These are phyloP conservation scores for Drosophila greeni DNA, from an alignment of 2,888 invertebrate species.

Conservation along the genomic window DNA sequence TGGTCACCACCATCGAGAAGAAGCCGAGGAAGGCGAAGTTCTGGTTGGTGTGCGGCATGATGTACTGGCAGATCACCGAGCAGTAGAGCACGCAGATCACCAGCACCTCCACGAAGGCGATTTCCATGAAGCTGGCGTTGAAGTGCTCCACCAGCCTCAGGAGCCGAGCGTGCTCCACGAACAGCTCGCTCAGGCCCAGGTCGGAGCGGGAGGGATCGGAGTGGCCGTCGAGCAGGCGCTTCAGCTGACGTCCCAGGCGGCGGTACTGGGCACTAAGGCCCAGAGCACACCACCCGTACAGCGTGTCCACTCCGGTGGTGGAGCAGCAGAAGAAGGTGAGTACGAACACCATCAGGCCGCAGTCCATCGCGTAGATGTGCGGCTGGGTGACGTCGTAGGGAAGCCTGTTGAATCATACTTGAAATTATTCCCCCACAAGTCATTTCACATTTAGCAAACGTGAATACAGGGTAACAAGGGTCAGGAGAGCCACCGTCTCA, in stretches of 20 bases:
- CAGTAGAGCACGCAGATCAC: conserved; percentile 54
- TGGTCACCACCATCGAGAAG: conserved; percentile 49
- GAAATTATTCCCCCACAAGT: neutral
- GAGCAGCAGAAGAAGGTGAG: conserved; percentile 56
- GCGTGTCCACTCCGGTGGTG: conserved; percentile 49
- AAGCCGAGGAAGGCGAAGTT: conserved; percentile 57
- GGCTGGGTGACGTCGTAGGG: conserved; percentile 48
- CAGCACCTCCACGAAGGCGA: conserved; percentile 52
- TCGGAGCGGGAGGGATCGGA: neutral
- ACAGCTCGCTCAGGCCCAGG: conserved; percentile 24
- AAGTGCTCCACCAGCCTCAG: conserved; percentile 41
- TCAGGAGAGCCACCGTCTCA: neutral
- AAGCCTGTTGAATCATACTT: conserved; percentile 19
- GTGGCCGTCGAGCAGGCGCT: neutral
- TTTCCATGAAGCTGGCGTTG: conserved; percentile 41
- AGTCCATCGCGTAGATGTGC: conserved; percentile 46
- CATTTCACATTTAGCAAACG: neutral
- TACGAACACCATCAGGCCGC: conserved; percentile 49
- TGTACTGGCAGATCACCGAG: conserved; percentile 55
- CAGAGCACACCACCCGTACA: conserved; percentile 53
- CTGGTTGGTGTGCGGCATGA: conserved; percentile 55
- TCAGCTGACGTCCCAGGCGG: conserved; percentile 33
- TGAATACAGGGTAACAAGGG: no score
- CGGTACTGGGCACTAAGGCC: conserved; percentile 52
- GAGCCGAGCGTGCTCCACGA: conserved; percentile 38